Base-by-base conservation (phyloP, 2,888 invertebrate genomes). In the Ferdinandea cuprea region DNA sequence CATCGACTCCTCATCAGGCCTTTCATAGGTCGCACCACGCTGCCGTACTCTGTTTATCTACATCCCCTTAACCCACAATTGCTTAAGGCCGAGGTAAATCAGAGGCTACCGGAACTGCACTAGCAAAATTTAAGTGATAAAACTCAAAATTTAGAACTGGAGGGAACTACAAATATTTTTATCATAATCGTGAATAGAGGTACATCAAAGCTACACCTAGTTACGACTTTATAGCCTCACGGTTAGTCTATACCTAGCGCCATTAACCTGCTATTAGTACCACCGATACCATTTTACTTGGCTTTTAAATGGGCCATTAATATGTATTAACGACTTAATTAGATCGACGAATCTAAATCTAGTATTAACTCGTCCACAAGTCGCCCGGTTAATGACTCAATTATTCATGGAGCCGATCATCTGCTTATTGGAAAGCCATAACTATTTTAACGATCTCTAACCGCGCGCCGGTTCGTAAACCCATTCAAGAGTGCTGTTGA, bases 371-470 rank as follows among this genome's bases (percentile, higher is more conserved):
- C 42, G 54, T 46, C 13, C 11, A 13, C n/a, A 5, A 66, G 30
- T 66, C 42, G 56, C 28, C 35, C n/a, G n/a, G 8, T 11, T 69
- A 35, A 80, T 80, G 63, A 28, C 68, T 61, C 76, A 69, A 76
- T 76, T 69, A 80, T 50, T 74, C 69, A 76, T 15, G 54, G 35
- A 37, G 15, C 13, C 56, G 42, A 59, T 76, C 61, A 28, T 17
- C 28, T 59, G 37, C 32, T 72, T 63, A 80, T 63, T 63, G 74
- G 11, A 42, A 65, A 50, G 48, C 63, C 13, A 76, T 76, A 78
- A 72, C 48, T 17, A 37, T 37, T 69, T 76, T 69, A 42, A 63
- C 58, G 76, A 76, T 69, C 48, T n/a, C 46, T 13, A 4, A 21
- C 17, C 32, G 21, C 19, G 65, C 30, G 8, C 5, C 30, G 37